Conservation (phyloP, 92 coral and sea anemone genomes). For the Pocillopora meandrina region DNA sequence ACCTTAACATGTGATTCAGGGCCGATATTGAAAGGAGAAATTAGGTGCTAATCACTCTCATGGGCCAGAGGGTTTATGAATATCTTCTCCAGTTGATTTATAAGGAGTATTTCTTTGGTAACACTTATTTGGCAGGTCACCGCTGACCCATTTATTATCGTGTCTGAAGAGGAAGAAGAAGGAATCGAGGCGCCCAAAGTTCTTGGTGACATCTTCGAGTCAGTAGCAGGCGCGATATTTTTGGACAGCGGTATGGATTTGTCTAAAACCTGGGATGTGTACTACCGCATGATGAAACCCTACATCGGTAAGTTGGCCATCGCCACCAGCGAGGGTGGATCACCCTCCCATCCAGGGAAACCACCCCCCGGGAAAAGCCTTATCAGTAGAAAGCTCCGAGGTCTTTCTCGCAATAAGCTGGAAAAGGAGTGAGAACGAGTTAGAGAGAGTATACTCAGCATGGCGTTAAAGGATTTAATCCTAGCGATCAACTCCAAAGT, state of each 20-base stretch:
- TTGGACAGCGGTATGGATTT: constrained; percentile 98
- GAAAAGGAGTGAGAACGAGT: too few relatives aligned
- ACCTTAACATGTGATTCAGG: too few relatives aligned
- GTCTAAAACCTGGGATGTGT: constrained; percentile 79
- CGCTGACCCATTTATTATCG: constrained; percentile 81
- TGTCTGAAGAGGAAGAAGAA: constrained; percentile 66
- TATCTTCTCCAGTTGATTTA: too few relatives aligned
- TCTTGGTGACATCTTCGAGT: constrained; percentile 95
- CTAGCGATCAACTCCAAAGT: too few relatives aligned
- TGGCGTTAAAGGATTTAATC: too few relatives aligned
- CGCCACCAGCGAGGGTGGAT: not conserved
- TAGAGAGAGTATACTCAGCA: too few relatives aligned
- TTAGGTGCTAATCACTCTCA: too few relatives aligned
- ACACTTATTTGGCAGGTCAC: constrained; percentile 53
- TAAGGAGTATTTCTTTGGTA: not conserved
- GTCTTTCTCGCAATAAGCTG: too few relatives aligned
- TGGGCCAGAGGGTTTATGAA: too few relatives aligned
- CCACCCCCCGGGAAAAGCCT: too few relatives aligned
- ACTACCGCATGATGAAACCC: constrained; percentile 91
- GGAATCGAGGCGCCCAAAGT: constrained; percentile 97
- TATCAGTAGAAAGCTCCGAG: too few relatives aligned
- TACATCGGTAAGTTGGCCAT: constrained; percentile 66
- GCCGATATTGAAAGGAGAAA: too few relatives aligned
- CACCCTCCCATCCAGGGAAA: not conserved
- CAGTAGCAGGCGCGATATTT: constrained; percentile 97